These are phyloP conservation scores for Tiliqua scincoides DNA, from an alignment of 2,113 vertebrate genomes.

Conservation along the genomic window DNA sequence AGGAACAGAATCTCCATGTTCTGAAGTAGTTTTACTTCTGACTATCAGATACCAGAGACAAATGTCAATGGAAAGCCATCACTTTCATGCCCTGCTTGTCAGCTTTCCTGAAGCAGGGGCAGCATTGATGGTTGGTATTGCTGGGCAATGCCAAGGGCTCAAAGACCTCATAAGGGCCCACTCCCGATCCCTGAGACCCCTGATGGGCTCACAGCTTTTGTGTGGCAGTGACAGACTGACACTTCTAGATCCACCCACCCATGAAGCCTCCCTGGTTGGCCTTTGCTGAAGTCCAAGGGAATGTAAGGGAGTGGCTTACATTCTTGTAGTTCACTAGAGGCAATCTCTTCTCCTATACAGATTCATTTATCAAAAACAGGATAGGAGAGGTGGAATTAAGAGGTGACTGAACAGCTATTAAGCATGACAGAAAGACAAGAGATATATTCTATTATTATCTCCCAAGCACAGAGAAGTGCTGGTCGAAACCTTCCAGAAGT, in stretches of 20 bases:
- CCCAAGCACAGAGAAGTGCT: neutral
- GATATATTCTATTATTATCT: neutral
- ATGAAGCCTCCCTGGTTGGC: neutral
- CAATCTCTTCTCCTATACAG: neutral
- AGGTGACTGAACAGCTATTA: neutral
- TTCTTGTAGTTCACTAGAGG: neutral
- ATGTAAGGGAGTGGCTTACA: no score
- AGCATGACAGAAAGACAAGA: neutral
- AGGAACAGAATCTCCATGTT: neutral
- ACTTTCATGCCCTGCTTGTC: neutral
- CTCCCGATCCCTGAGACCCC: no score
- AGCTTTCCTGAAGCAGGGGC: neutral
- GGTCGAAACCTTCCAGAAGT: neutral
- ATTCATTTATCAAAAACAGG: neutral
- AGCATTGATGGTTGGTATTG: no score
- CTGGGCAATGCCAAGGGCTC: no score
- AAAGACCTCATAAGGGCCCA: no score
- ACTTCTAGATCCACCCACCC: no score
- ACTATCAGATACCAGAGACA: neutral
- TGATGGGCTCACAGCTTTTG: no score
- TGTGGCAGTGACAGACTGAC: no score
- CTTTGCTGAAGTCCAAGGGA: no score
- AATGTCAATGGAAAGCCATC: neutral
- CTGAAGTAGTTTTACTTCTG: neutral
- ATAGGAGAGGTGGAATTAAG: neutral